Evolutionary conservation across 2,888 invertebrate species (phyloP).

Genomic region (Trypoxylon attenuatum): DNA sequence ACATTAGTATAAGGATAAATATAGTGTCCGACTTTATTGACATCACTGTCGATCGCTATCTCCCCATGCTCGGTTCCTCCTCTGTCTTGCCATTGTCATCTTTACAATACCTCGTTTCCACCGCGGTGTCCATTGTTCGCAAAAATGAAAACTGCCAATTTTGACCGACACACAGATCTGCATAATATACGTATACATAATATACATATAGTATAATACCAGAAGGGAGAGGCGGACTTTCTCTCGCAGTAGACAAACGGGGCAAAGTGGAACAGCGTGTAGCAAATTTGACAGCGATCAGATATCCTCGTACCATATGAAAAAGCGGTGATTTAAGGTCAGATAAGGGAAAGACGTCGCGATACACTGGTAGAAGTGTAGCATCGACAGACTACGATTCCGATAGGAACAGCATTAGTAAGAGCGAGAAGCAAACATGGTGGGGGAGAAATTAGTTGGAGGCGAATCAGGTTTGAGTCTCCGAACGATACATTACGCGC

Average conservation of each 20-base stretch:
- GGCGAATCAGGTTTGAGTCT: no score
- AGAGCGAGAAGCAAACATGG: no score
- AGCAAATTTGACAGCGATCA: constrained; percentile 11
- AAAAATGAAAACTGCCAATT: constrained; percentile 16
- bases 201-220: constrained; percentile 13
- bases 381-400: no score
- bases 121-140: constrained; percentile 20
- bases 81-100: constrained; percentile 24
- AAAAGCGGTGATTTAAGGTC: constrained; percentile 26
- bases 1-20: constrained; percentile 48
- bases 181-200: neutral
- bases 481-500: no score
- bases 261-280: constrained; percentile 11
- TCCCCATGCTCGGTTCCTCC: constrained; percentile 5
- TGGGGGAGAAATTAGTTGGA: no score
- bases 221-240: constrained; percentile 15
- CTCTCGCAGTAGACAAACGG: constrained; percentile 16
- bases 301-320: constrained; percentile 13
- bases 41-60: constrained; percentile 48
- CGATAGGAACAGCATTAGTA: no score
- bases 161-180: constrained; percentile 15
- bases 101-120: constrained; percentile 17
- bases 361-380: no score
- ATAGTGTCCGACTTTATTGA: constrained; percentile 42
- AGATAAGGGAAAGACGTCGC: constrained; percentile 15